Base-by-base conservation (phyloP, 2,113 vertebrate species). In the Nipponia nippon region DNA sequence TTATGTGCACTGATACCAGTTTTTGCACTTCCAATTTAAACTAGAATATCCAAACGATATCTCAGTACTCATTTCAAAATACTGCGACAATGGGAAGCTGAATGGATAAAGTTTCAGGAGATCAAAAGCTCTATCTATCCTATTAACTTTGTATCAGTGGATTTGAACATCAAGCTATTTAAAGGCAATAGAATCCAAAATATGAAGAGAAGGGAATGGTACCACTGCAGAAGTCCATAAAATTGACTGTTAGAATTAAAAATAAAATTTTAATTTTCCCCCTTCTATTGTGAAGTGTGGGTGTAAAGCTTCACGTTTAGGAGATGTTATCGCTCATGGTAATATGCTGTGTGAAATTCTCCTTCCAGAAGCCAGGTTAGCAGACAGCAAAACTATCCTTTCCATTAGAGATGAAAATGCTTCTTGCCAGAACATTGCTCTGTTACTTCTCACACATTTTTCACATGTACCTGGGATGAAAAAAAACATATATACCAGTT, bases 401-500 rank as follows among this genome's bases (percentile, higher is more conserved):
- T 73, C 52, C 47, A 70, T 21, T 34, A 53, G 34, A 66, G 22
- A 53, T 22, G 79, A 58, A 93, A 81, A 11, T 5, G 11, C 21
- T 71, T 84, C 18, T 29, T 65, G 40, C 16, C 46, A 66, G 32
- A 66, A 81, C 8, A 21, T 26, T 71, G 55, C 11, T 66, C 50
- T 82, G n/a, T 13, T 52, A 40, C 29, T 82, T 84, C 59, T 58
- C 36, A 21, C 9, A 36, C 15, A 52, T n/a, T 72, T 86, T 86
- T 58, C 46, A 72, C 23, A 17, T 6, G 7, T 14, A 73, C 5
- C 13, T 67, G 25, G 32, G 22, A 75, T 62, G 63, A n/a, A 34
- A 76, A 76, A 65, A 47, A 36, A 2, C 11, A 6, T 30, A 70
- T 0, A 0, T 32, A 84, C n/a, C 53, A 69, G 5, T 22, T 47